Conservation (phyloP, 2,888 invertebrate genomes). For the Ligdia adustata region DNA sequence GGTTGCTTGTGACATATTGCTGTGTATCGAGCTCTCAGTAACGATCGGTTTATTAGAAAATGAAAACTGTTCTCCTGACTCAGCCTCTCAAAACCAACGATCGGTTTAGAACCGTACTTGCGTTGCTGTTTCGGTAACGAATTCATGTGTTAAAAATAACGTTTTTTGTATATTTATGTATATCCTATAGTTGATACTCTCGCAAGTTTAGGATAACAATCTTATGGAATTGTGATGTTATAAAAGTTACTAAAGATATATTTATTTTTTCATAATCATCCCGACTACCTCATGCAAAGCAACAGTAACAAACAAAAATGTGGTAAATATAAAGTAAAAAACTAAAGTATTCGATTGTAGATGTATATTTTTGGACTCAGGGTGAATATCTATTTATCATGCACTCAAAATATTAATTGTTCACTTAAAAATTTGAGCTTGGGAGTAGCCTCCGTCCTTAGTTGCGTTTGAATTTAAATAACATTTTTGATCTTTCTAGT, state of each 20-base stretch:
- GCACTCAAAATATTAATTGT: conserved; percentile 27
- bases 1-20: no score
- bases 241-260: conserved; percentile 38
- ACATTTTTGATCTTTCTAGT: conserved; percentile 69
- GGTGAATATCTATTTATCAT: conserved; percentile 31
- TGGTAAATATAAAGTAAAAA: neutral
- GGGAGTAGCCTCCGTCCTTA: conserved; percentile 62
- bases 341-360: no score
- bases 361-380: conserved; percentile 37
- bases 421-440: conserved; percentile 53
- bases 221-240: conserved; percentile 48
- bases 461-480: conserved; percentile 50
- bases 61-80: no score
- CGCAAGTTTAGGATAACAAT: conserved; percentile 16
- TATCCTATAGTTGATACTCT: conserved; percentile 32
- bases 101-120: no score
- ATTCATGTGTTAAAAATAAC: no score
- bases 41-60: no score
- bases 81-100: no score
- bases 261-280: conserved; percentile 44
- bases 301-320: conserved; percentile 33
- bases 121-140: no score
- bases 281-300: conserved; percentile 53
- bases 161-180: no score
- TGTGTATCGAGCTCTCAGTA: no score